Base-by-base conservation (phyloP, 2,113 vertebrate species). In the Menura novaehollandiae region DNA sequence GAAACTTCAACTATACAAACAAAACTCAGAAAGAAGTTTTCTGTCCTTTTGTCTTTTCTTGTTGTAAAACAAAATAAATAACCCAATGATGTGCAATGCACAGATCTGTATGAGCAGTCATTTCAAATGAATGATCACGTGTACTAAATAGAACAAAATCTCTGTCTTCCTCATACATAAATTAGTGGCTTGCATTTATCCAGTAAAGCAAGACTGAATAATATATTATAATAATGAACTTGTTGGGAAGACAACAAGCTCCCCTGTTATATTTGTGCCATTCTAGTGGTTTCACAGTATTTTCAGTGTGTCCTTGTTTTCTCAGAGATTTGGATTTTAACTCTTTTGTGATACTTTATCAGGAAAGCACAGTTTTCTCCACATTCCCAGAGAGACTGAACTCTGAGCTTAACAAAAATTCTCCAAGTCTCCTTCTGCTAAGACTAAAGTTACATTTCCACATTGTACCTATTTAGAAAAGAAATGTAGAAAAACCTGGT, bases 71-170 rank as follows among this genome's bases (percentile, higher is more conserved):
- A 58, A 80, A 47, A 59, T 27, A 58, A 80, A 47, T 21, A 80
- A 53, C 6, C 4, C 2, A 3, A 3, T 46, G 12, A 27, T 32
- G 6, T 53, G 41, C 62, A 47, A 64, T 1, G 0, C 26, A 28
- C 41, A 60, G 39, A 81, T 78, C 47, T 1, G 0, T 68, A 69
- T 20, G 19, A 69, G 8, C 8, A 53, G 22, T 58, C 37, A 39
- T 85, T 75, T 43, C 69, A 84, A 89, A 75, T 37, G 16, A 84
- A 92, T 33, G 41, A 26, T 11, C 4, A 1, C 4, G 2, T 6
- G 15, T 33, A 35, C 15, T 23, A 62, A 72, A 89, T 64, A 78
- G 66, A 20, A 22, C 27, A 71, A 91, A 79, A 74, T 66, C 52
- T 88, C 44, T 59, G 13, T 68, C 67, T 86, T 80, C 15, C 32